Evolutionary conservation across 2,888 invertebrate genomes (phyloP).

Genomic region (Amaurobius ferox): DNA sequence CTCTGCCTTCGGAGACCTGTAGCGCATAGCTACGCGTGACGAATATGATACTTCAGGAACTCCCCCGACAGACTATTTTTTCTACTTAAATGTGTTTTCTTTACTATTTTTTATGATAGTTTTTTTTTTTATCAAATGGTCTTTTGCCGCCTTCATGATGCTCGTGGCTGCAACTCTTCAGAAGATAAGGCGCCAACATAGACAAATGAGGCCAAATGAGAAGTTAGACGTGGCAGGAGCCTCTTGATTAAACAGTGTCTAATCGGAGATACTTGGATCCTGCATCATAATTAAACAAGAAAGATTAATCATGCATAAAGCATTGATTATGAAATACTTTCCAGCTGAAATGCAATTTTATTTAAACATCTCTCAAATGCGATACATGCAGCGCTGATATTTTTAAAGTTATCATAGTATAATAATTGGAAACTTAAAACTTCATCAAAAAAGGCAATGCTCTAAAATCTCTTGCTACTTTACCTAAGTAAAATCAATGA

Average conservation of each 20-base stretch:
- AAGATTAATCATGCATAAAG: no score
- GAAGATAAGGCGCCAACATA: neutral
- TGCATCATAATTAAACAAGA: neutral
- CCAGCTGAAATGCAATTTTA: no score
- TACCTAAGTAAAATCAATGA: no score
- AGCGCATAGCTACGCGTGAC: neutral
- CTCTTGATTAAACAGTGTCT: neutral
- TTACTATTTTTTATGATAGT: neutral
- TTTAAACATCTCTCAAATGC: no score
- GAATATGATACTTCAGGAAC: neutral
- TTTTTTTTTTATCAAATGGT: neutral
- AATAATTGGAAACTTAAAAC: no score
- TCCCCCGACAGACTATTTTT: neutral
- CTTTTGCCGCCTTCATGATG: neutral
- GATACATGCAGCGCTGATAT: no score
- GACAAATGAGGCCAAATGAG: conserved; percentile 1
- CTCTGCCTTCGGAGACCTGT: neutral
- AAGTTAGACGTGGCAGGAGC: neutral
- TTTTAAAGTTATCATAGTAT: no score
- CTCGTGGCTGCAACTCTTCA: neutral
- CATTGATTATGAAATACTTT: no score
- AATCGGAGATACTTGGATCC: neutral
- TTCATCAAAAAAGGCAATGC: no score
- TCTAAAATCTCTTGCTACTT: no score
- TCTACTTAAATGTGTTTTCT: neutral